phyloP scores from a whole-genome alignment of 2,113 vertebrate species.

The Rhizomys pruinosus region DNA sequence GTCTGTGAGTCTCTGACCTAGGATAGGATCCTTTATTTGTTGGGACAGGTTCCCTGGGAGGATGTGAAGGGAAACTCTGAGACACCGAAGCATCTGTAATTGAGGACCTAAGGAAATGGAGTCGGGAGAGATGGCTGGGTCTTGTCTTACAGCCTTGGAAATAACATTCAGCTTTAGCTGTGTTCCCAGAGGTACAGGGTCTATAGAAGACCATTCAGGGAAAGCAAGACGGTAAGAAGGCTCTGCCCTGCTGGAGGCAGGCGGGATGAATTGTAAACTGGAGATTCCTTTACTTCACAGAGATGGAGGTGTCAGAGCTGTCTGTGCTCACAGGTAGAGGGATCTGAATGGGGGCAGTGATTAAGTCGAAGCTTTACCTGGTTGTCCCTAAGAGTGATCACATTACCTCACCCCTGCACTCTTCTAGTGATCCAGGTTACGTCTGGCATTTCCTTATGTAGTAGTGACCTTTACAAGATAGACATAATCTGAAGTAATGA shows the following conservation, averaged over 20 bases:
- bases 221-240: not conserved
- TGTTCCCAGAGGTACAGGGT: no score
- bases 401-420: not conserved
- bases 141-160: not conserved
- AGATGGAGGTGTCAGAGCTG: not conserved
- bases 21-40: not conserved
- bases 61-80: not conserved
- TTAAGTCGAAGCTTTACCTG: not conserved
- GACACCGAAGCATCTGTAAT: not conserved
- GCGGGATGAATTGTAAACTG: not conserved
- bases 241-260: not conserved
- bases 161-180: not conserved
- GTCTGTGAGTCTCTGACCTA: not conserved
- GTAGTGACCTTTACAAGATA: no score
- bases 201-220: rapidly evolving
- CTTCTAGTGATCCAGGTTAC: rapidly evolving
- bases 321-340: not conserved
- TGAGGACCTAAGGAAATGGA: not conserved
- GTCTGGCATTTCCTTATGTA: not conserved
- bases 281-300: not conserved
- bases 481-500: no score
- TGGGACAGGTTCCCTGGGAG: no score
- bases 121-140: not conserved
- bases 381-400: not conserved
- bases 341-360: not conserved